Conservation (phyloP, 2,113 vertebrate species). For the Strix aluco region DNA sequence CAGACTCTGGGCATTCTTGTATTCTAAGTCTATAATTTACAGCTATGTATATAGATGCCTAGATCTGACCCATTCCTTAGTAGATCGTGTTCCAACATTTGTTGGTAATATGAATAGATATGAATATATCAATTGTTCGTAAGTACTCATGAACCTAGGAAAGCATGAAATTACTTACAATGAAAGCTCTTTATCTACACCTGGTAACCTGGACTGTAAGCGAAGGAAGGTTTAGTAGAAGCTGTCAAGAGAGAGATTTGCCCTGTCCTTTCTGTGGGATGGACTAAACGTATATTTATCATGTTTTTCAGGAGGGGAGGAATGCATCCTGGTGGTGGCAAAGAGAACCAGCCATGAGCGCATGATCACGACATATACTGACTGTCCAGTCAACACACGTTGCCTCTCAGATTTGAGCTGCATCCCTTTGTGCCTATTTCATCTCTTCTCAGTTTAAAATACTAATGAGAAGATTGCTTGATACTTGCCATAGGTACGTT, state of each 20-base stretch:
- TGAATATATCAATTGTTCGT: background rate
- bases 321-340: background rate
- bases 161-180: background rate
- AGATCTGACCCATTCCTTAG: background rate
- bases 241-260: background rate
- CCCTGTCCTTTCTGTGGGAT: background rate
- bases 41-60: background rate
- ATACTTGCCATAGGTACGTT: background rate
- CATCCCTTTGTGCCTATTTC: background rate
- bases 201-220: background rate
- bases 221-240: background rate
- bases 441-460: background rate
- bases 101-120: background rate
- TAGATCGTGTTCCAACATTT: background rate
- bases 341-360: background rate
- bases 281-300: background rate
- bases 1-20: background rate
- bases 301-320: background rate
- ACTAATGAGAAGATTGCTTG: background rate
- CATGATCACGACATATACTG: background rate
- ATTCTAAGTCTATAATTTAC: background rate
- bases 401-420: background rate
- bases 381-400: background rate
- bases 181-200: background rate
- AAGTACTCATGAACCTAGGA: background rate